Evolutionary conservation across 2,113 vertebrate species (phyloP).

Genomic region (Carassius gibelio): DNA sequence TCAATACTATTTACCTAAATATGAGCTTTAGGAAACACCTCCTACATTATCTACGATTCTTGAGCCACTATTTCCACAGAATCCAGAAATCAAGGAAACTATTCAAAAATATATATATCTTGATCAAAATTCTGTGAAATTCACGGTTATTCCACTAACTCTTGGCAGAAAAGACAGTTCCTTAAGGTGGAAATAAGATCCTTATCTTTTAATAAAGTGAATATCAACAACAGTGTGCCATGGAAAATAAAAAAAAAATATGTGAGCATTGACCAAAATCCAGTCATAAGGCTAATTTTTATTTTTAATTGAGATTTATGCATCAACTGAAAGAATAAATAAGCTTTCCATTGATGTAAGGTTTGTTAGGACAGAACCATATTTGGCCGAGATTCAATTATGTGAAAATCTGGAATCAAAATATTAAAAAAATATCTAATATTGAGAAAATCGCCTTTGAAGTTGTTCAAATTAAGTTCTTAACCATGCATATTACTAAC

Average conservation of each 20-base stretch:
- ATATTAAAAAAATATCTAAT: too few species aligned
- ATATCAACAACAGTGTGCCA: neutral
- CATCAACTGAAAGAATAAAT: too few species aligned
- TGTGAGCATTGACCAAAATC: too few species aligned
- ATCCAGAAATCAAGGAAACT: neutral
- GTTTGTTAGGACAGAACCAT: too few species aligned
- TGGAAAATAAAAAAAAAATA: neutral
- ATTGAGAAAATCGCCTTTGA: too few species aligned
- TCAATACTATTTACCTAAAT: neutral
- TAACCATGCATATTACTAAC: too few species aligned
- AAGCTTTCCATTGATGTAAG: too few species aligned
- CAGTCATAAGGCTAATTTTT: too few species aligned
- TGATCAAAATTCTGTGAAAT: neutral
- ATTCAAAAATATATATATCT: neutral
- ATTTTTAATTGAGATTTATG: too few species aligned
- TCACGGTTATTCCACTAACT: neutral
- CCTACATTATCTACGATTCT: neutral
- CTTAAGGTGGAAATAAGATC: neutral
- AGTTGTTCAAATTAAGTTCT: too few species aligned
- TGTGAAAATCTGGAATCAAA: too few species aligned
- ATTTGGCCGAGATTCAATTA: too few species aligned
- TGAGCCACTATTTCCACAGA: neutral
- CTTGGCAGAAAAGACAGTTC: neutral
- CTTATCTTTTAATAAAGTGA: neutral
- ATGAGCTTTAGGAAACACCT: neutral